Evolutionary conservation across 2,888 invertebrate genomes (phyloP).

Genomic region (Melanophora roralis): DNA sequence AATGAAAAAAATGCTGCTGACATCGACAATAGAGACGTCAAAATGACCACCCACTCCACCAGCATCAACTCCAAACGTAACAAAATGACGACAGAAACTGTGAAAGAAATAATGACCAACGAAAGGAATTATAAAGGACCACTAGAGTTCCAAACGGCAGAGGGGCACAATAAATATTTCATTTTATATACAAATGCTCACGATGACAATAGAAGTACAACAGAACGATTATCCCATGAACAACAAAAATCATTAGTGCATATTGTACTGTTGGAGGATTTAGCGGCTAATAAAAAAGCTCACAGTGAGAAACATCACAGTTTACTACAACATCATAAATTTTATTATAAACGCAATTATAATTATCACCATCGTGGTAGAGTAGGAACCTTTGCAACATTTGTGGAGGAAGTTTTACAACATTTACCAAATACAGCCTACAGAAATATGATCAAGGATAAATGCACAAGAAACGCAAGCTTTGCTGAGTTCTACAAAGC

Average conservation of each 20-base stretch:
- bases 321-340: neutral
- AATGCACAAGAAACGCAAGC: constrained; percentile 63
- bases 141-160: constrained; percentile 8
- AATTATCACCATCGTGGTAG: neutral
- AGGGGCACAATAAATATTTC: neutral
- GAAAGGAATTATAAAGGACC: constrained; percentile 23
- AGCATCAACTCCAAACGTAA: neutral
- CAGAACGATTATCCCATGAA: constrained; percentile 1
- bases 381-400: constrained; percentile 65
- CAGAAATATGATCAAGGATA: constrained; percentile 69
- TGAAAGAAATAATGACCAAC: neutral
- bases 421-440: constrained; percentile 69
- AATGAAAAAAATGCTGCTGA: neutral
- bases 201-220: constrained; percentile 3
- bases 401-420: constrained; percentile 67
- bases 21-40: constrained; percentile 20
- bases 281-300: neutral
- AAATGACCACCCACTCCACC: constrained; percentile 43
- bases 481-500: constrained; percentile 71
- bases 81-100: neutral
- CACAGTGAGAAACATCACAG: neutral
- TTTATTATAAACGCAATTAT: neutral
- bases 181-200: neutral
- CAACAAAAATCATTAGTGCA: constrained; percentile 25
- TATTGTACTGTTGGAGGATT: constrained; percentile 38